These are phyloP conservation scores for Eupithecia vulgata DNA, from an alignment of 2,888 invertebrate genomes.

Conservation along the genomic window DNA sequence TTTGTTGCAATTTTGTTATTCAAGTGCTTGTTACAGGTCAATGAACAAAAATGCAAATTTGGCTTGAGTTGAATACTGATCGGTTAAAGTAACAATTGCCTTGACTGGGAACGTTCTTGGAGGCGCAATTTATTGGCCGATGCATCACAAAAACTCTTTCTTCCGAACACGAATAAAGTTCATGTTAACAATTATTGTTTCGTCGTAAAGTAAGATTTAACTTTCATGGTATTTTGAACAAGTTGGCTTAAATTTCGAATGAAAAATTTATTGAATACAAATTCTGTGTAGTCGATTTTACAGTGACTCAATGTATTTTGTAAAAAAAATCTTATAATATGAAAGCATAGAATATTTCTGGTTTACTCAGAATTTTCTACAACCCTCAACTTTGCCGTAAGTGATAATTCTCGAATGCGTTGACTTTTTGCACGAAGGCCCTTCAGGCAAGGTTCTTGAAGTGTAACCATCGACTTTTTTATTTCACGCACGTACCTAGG, in stretches of 20 bases:
- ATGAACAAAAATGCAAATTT: constrained; percentile 16
- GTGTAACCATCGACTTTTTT: constrained; percentile 75
- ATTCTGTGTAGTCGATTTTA: neutral
- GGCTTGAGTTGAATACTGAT: constrained; percentile 8
- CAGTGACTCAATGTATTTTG: neutral
- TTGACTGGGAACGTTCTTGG: constrained; percentile 60
- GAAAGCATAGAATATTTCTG: neutral
- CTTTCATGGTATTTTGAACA: constrained; percentile 38
- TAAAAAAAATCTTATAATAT: neutral
- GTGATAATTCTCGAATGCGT: constrained; percentile 54
- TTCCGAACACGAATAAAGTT: constrained; percentile 55
- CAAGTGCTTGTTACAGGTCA: constrained; percentile 4
- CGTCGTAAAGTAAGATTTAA: constrained; percentile 43
- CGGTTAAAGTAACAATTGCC: constrained; percentile 45
- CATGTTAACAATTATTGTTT: constrained; percentile 50
- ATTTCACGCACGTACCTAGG: constrained; percentile 63
- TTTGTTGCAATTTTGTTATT: neutral
- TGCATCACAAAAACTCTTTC: constrained; percentile 57
- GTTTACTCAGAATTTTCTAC: constrained; percentile 32
- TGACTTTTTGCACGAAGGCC: constrained; percentile 74
- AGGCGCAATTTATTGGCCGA: constrained; percentile 64
- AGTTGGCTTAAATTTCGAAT: constrained; percentile 18
- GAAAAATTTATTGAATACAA: constrained; percentile 27
- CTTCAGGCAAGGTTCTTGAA: constrained; percentile 67
- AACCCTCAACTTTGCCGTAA: constrained; percentile 46